Evolutionary conservation across 1,140 invertebrate genomes (phyloP), one percentile per base, ranked within the genome.

Genomic region (Heliothis virescens): DNA sequence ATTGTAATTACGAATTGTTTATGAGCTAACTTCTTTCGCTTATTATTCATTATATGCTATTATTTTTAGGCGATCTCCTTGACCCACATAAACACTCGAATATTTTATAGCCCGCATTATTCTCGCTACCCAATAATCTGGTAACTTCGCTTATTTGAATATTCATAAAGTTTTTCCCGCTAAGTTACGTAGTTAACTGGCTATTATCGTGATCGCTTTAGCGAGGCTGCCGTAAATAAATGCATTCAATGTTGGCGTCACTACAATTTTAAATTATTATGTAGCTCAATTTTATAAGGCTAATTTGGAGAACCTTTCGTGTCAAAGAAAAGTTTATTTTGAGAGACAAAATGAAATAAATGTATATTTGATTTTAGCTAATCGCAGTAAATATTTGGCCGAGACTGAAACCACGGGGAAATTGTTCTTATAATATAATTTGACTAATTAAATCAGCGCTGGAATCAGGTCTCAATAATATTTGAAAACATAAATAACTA

Each of bases 71-170:
- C 48, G 60, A 60, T 26, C 29, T 48, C 55, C 55, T 74, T 76
- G 59, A 76, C 73, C 73, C 26, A 75, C 52, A 59, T 63, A 76
- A 76, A 63, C 47, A 29, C 57, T 76, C 59, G 10, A 53, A 76
- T 63, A 29, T 62, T 59, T 52, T 52, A 52, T 48, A 26, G 59
- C 15, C 18, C 29, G 47, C 26, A 53, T 76, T 76, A 65, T 69
- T 52, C 69, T 60, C 15, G 34, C 77, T 21, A 41, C 53, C 34
- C 48, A 60, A 76, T 79, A 69, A 62, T 69, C 47, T 47, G 47
- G 62, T 47, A 82, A 82, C 62, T 79, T 79, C 65, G 41, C 65
- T 72, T 63, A 76, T 79, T 71, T 82, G 65, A 82, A 82, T 79
- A 82, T 82, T 82, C 77, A 82, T 82, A 57, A 76, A 62, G 47